Evolutionary conservation across 2,113 vertebrate species (phyloP), one percentile per base, ranked within the genome.

Genomic region (Oncorhynchus tshawytscha): DNA sequence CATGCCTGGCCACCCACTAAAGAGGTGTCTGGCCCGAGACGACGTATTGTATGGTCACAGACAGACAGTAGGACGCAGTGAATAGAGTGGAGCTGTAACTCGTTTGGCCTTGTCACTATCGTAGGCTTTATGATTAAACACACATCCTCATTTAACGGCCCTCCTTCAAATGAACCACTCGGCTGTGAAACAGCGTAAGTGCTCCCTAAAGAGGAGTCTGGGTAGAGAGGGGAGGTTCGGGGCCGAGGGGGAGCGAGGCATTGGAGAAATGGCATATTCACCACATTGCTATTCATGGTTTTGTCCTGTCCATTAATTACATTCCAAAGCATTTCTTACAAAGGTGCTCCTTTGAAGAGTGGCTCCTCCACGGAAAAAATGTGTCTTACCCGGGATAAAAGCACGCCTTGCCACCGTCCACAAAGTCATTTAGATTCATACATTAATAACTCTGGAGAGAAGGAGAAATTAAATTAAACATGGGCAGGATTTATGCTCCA

Each of bases 381-480:
- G 7, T 80, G 70, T 79, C 67, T 70, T 77, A 83, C 76, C 79
- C 5, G 0, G 83, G 80, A 85, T 83, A 77, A 88, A 84, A 83
- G 81, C 68, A 11, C 4, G 66, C 77, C 73, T 85, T 70, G 54
- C 75, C 78, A 71, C 25, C 31, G 25, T 83, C 76, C 73, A 81
- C 78, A 82, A 87, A 85, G 88, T 91, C 84, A 91, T 90, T 88
- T 86, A 81, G 81, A 78, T 83, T 76, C 69, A 74, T 77, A 69
- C 81, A 85, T 91, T 80, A 88, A 90, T 87, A 90, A 89, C 78
- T 82, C 75, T 18, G 69, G 70, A 51, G 22, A 78, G 78, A 64
- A 77, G 64, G 60, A 74, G 81, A 66, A 88, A 88, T 82, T 69
- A 79, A 84, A 83, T 75, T 80, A 83, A 87, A 86, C 69, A 78